phyloP scores from a whole-genome alignment of 2,113 vertebrate genomes.

The Pardalotus punctatus region DNA sequence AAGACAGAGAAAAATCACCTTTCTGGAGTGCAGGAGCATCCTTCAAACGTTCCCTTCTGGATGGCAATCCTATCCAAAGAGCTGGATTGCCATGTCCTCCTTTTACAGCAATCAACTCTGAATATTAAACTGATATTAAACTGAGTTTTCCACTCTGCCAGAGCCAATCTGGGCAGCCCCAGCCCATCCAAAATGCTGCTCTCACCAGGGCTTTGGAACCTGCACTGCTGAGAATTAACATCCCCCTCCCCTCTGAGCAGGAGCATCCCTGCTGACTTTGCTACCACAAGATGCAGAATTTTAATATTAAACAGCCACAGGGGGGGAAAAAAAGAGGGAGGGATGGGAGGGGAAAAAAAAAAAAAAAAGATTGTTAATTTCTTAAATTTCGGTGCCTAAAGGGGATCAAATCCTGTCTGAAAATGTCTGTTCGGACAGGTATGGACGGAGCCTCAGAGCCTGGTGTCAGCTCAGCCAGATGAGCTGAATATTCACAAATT shows the following conservation, averaged over 20 bases:
- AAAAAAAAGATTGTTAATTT: not conserved
- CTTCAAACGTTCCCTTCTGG: not conserved
- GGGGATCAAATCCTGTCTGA: not conserved
- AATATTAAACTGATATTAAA: not conserved
- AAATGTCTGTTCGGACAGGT: not conserved
- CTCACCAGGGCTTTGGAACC: not conserved
- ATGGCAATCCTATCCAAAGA: no score
- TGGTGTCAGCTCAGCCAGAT: not conserved
- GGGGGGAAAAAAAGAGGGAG: accelerated
- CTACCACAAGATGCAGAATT: not conserved
- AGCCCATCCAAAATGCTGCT: not conserved
- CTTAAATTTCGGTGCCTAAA: not conserved
- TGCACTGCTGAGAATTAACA: not conserved
- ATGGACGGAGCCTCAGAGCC: not conserved
- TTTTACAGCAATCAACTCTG: not conserved
- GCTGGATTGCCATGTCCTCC: accelerated
- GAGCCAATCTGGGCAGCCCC: not conserved
- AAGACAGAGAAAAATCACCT: not conserved
- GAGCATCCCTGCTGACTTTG: not conserved
- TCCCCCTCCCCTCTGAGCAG: not conserved
- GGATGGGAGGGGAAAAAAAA: accelerated
- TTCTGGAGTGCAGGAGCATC: not conserved
- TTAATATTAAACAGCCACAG: not conserved
- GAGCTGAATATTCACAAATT: not conserved
- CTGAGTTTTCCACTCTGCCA: not conserved